Percentiles rank a stretch among this genome's conserved stretches.
These are phyloP conservation scores for Ascaphus truei DNA, from an alignment of 2,113 vertebrate genomes.

Conservation along the genomic window DNA sequence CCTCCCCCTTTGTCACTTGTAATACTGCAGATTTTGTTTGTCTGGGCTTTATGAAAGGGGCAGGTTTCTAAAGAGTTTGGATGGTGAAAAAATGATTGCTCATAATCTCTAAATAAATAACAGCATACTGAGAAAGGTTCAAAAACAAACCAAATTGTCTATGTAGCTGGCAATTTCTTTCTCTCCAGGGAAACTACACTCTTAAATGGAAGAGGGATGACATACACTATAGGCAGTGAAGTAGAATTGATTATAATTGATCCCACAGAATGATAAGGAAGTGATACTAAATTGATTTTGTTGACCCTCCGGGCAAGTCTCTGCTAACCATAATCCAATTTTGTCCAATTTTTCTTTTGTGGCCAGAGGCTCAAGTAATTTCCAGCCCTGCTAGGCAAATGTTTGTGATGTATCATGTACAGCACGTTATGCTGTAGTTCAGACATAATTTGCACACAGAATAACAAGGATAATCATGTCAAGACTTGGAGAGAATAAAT, in stretches of 20 bases:
- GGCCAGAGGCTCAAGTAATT: conserved; percentile 11
- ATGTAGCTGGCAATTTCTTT: conserved; percentile 18
- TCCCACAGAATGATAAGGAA: conserved; percentile 13
- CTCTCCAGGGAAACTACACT: conserved; percentile 13
- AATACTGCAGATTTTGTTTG: too few species aligned
- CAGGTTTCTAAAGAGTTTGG: background rate
- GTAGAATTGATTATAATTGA: conserved; percentile 16
- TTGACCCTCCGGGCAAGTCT: conserved; percentile 27
- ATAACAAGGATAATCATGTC: background rate
- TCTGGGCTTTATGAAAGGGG: too few species aligned
- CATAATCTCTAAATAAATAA: conserved; percentile 13
- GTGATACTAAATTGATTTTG: background rate
- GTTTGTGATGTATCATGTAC: background rate
- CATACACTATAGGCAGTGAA: conserved; percentile 11
- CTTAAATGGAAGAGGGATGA: conserved; percentile 17
- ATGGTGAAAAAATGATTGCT: background rate
- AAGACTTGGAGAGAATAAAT: background rate
- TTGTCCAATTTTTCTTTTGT: conserved; percentile 12
- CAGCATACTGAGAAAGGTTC: background rate
- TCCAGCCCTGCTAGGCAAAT: background rate
- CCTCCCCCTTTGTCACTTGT: too few species aligned
- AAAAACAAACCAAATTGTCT: conserved; percentile 6
- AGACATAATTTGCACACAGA: background rate
- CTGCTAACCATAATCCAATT: conserved; percentile 24
- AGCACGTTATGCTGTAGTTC: background rate